Base-by-base conservation (phyloP, 2,113 vertebrate genomes). In the Girardinichthys multiradiatus region DNA sequence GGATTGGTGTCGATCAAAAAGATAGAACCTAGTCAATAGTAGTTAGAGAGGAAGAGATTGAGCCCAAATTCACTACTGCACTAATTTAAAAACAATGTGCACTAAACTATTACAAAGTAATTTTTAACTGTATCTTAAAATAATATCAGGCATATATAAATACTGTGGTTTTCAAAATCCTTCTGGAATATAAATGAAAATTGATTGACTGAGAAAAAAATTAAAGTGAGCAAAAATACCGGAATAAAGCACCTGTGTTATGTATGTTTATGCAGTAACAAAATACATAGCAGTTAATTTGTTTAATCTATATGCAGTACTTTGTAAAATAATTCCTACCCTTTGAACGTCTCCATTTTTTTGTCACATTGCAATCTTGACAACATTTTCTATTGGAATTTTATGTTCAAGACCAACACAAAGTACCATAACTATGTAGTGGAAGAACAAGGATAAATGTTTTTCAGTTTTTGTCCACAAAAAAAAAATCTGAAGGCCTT, bases 241-340 rank as follows among this genome's bases (percentile, higher is more conserved):
- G 33, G 19, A 35, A 79, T 64, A 66, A 80, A 78, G 77, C 73
- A 74, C 62, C 70, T 67, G 31, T 64, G 70, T n/a, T n/a, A n/a
- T 64, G 65, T 86, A 69, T 9, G 74, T 68, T 76, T 74, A 68
- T 86, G 67, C 67, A 88, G 86, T 33, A 33, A 33, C 6, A 33
- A 33, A 33, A 89, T 82, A 77, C 70, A 85, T 73, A 81, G 74
- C 70, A 87, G 61, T 84, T 77, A 80, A 90, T 91, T 74, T 77
- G 77, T 88, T 33, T 4, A 33, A 33, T 39, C 37, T 39, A 39
- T 39, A 13, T 39, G 11, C 37, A 12, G 37, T 12, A 39, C 37
- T 11, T 39, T 39, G 37, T 39, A 51, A 10, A 51, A 51, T 51
- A n/a, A n/a, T 15, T n/a, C 7, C 9, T 45, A 45, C 15, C 4